phyloP scores from a whole-genome alignment of 2,797 vertebrate species.

The Macroramphosus scolopax region DNA sequence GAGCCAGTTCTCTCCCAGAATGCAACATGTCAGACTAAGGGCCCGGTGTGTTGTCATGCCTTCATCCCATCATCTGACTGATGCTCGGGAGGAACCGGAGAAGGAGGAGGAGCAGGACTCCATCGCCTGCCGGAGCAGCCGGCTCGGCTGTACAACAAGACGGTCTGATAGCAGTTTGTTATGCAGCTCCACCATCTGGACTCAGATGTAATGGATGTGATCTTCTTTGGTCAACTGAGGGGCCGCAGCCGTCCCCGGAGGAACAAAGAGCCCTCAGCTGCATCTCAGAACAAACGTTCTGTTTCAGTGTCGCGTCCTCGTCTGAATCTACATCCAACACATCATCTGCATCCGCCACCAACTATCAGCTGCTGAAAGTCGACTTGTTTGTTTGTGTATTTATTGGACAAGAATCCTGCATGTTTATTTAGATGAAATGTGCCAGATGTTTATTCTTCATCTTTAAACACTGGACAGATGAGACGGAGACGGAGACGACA shows the following conservation, averaged over 20 bases:
- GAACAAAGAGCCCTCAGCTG: no score
- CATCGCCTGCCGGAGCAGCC: conserved; percentile 31
- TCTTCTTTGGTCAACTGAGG: not conserved
- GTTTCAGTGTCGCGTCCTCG: no score
- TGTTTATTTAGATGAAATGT: no score
- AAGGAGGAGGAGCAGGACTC: conserved; percentile 50
- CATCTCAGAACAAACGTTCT: no score
- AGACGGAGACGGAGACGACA: not conserved
- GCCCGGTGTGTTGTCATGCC: conserved; percentile 27
- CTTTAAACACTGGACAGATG: not conserved
- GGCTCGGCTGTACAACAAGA: conserved; percentile 35
- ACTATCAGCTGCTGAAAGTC: no score
- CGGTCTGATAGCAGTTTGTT: conserved; percentile 51
- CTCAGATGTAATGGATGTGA: no score
- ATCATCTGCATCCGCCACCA: no score
- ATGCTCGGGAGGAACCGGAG: conserved; percentile 66
- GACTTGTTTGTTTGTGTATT: no score
- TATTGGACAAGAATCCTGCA: no score
- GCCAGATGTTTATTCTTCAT: no score
- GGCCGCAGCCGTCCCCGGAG: not conserved
- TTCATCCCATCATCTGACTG: conserved; percentile 31
- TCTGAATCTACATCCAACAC: no score
- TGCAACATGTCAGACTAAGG: not conserved
- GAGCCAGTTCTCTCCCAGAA: no score
- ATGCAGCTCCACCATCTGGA: conserved; percentile 45